These are phyloP conservation scores for Perognathus longimembris DNA, from an alignment of 2,113 vertebrate species.

Conservation along the genomic window DNA sequence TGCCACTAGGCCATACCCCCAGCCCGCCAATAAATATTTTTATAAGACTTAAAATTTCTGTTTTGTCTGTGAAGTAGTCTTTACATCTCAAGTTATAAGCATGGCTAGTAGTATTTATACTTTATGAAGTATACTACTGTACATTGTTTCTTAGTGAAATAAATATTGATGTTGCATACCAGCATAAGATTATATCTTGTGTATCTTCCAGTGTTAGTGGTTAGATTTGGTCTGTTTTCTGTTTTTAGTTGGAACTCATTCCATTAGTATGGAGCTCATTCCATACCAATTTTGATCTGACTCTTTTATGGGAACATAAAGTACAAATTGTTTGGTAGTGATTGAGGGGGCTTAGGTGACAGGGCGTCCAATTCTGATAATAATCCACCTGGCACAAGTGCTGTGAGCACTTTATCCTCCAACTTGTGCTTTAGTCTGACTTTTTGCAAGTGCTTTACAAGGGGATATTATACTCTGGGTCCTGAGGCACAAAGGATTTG, in stretches of 20 bases:
- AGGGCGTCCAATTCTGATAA: conserved; percentile 26
- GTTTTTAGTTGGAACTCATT: conserved; percentile 23
- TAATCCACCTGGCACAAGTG: neutral
- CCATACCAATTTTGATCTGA: conserved; percentile 25
- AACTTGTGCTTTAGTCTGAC: neutral
- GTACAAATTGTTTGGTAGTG: neutral
- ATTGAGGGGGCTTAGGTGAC: neutral
- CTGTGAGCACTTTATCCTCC: neutral
- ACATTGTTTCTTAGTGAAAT: conserved; percentile 23
- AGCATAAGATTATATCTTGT: neutral
- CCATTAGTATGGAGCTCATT: conserved; percentile 15
- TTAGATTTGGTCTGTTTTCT: neutral
- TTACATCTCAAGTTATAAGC: conserved; percentile 32
- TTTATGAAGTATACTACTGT: neutral
- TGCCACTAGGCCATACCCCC: no score
- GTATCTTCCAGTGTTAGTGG: neutral
- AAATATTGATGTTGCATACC: neutral
- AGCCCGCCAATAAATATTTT: no score
- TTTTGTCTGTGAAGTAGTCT: neutral
- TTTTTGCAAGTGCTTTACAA: neutral
- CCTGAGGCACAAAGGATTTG: conserved; percentile 55
- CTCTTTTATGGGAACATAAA: neutral
- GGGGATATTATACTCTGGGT: conserved; percentile 12
- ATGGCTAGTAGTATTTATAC: neutral
- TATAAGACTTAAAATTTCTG: conserved; percentile 41